Conservation (phyloP, 2,888 invertebrate species). For the Cylloceria caligata region DNA sequence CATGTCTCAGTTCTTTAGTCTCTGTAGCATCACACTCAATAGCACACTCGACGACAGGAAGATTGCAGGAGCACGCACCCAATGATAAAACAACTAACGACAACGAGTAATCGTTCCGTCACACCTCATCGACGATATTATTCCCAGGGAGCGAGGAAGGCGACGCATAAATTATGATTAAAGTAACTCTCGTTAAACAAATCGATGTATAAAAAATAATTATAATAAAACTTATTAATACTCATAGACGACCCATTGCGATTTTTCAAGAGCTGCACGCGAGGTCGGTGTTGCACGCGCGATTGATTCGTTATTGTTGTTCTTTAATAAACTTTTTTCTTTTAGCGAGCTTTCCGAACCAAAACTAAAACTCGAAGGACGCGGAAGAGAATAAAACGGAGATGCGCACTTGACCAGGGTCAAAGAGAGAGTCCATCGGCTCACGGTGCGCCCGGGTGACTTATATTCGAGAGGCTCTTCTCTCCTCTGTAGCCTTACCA, state of each 20-base stretch:
- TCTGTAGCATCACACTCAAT: constrained; percentile 76
- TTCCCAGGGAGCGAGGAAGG: constrained; percentile 39
- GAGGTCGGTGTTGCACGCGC: constrained; percentile 24
- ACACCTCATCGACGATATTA: constrained; percentile 57
- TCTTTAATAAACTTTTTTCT: too few relatives aligned
- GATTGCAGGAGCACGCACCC: constrained; percentile 59
- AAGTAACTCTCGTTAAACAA: constrained; percentile 18
- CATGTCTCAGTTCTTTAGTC: constrained; percentile 78
- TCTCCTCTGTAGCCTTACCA: constrained; percentile 64
- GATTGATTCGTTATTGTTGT: constrained; percentile 1
- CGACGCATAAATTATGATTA: constrained; percentile 37
- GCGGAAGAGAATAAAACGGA: constrained; percentile 68
- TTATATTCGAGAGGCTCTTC: constrained; percentile 79
- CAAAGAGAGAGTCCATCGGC: constrained; percentile 82
- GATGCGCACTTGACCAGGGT: constrained; percentile 81
- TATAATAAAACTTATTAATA: constrained; percentile 36
- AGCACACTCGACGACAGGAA: constrained; percentile 61
- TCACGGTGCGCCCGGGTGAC: constrained; percentile 75
- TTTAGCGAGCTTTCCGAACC: neutral
- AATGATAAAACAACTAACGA: constrained; percentile 51
- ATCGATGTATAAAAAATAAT: constrained; percentile 2
- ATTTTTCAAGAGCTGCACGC: constrained; percentile 27
- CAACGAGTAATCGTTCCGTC: constrained; percentile 27
- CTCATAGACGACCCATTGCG: constrained; percentile 35
- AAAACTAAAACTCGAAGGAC: constrained; percentile 31